Conservation (phyloP, 2,888 invertebrate genomes). For the Platycnemis pennipes region DNA sequence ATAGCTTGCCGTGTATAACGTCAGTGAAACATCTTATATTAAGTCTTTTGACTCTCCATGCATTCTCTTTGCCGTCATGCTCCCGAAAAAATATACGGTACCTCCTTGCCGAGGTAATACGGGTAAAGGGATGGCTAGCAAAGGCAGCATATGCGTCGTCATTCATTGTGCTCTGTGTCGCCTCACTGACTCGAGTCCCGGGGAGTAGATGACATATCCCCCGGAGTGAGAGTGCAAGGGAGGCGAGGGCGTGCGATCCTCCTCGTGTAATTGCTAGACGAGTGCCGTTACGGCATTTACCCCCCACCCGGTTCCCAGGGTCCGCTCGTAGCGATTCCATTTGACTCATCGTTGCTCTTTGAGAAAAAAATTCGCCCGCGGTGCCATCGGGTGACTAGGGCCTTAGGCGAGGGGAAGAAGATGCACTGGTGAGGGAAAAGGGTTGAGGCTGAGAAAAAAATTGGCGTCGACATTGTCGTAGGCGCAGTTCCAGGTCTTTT, state of each 20-base stretch:
- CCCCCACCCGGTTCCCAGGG: slow-evolving; percentile 3
- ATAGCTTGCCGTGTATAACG: too few relatives aligned
- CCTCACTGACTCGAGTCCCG: neutral
- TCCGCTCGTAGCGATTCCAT: slow-evolving; percentile 15
- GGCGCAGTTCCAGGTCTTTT: too few relatives aligned
- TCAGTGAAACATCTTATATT: too few relatives aligned
- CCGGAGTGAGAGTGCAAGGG: neutral
- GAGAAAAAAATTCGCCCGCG: neutral
- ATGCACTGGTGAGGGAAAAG: neutral
- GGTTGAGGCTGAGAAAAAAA: neutral
- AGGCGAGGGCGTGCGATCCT: neutral
- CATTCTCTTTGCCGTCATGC: too few relatives aligned
- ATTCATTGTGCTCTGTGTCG: neutral
- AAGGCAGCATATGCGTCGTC: neutral
- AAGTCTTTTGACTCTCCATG: too few relatives aligned
- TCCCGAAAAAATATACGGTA: too few relatives aligned
- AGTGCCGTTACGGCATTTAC: neutral
- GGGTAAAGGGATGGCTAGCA: too few relatives aligned
- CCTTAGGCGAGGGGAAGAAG: neutral
- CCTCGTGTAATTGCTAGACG: neutral
- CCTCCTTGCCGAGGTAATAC: too few relatives aligned
- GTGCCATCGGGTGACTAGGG: neutral
- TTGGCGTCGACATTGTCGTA: too few relatives aligned
- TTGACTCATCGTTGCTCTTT: neutral
- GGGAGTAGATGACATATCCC: neutral